Base-by-base conservation (phyloP, 2,797 vertebrate genomes). In the Adrianichthys oophorus region DNA sequence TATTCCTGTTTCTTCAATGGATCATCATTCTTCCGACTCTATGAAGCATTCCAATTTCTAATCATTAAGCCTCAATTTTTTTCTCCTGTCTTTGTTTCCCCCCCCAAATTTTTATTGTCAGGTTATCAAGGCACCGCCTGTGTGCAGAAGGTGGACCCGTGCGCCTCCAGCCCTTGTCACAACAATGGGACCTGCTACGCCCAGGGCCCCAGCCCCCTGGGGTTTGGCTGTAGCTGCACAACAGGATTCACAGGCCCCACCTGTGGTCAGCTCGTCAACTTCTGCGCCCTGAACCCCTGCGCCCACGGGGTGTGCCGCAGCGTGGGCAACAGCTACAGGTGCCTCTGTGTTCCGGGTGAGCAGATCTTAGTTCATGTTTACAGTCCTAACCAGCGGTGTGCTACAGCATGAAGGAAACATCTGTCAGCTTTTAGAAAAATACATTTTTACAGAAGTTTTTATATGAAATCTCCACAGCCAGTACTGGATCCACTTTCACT, bases 221-320 rank as follows among this genome's bases (percentile, higher is more conserved):
- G 85, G 10, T 98, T 94, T 44, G 91, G 91, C 85, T 99, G 97
- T 65, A 94, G 92, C 73, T 99, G 97, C 75, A 92, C 94, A 2
- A 84, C 93, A 0, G 96, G 96, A 16, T 99, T 96, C 83, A 98
- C 96, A 0, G 97, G 97, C 17, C 90, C 94, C 0, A 93, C 93
- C 0, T 99, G 97, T n/a, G 87, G 92, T 52, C 95, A 98, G 89
- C 91, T 96, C 6, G 94, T 97, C 23, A 95, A 99, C 84, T 99
- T 99, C 92, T 99, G 97, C 7, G 94, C 95, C 17, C 93, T 99
- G 55, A 98, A 95, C 70, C 97, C 97, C 0, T 99, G 97, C 2
- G 95, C 97, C 14, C 97, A 99, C 0, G 97, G 97, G 40, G 93
- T 94, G 29, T 99, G 97, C 73, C 96, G 95, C 86, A 97, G 95